Conservation (phyloP, 2,888 invertebrate species). For the Priocnemis perturbator region DNA sequence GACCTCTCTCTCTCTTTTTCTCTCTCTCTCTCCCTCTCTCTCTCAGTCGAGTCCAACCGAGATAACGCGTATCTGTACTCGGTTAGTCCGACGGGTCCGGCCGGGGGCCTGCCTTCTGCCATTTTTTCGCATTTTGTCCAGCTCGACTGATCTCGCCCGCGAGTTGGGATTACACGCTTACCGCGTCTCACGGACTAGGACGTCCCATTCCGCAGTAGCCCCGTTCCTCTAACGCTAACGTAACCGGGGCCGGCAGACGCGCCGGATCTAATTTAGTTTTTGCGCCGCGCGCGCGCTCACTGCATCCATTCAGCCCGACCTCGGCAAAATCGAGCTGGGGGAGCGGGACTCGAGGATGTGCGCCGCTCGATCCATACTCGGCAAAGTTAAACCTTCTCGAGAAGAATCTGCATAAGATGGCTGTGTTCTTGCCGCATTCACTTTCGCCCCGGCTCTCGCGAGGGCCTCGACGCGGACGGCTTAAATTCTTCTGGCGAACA, state of each 20-base stretch:
- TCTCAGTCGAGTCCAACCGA: conserved; percentile 5
- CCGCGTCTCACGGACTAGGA: conserved; percentile 21
- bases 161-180: conserved; percentile 24
- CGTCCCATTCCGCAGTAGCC: conserved; percentile 11
- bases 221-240: background rate
- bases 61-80: background rate
- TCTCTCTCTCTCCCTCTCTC: background rate
- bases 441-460: no score
- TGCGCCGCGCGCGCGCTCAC: conserved; percentile 22
- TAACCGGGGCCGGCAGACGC: conserved; percentile 13
- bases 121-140: background rate
- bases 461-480: no score
- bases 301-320: conserved; percentile 33
- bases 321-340: conserved; percentile 12
- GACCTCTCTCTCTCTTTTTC: background rate
- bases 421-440: no score
- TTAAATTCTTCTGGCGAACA: no score
- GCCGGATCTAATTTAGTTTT: conserved; percentile 49
- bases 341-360: background rate
- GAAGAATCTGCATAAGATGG: no score
- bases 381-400: conserved; percentile 18
- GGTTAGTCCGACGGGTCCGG: background rate
- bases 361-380: conserved; percentile 30
- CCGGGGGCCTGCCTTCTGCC: background rate
- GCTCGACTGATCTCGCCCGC: conserved; percentile 8